Evolutionary conservation across 2,888 invertebrate species (phyloP).

Genomic region (Rhyacophila evoluta): DNA sequence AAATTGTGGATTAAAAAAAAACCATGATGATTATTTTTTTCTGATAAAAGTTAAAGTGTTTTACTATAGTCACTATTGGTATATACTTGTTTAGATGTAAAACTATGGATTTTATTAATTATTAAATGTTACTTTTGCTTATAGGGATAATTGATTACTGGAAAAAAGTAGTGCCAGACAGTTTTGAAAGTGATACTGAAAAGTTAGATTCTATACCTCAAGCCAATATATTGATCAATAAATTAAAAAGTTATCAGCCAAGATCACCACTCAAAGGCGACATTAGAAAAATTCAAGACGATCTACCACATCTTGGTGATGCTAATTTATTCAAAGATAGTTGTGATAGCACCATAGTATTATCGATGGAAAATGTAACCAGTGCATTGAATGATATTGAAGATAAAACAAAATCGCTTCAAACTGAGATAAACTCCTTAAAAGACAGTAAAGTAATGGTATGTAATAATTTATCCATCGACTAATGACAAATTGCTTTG

Average conservation of each 20-base stretch:
- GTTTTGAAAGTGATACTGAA: constrained; percentile 6
- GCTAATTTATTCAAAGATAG: constrained; percentile 27
- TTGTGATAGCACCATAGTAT: neutral
- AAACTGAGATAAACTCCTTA: neutral
- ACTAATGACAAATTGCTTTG: too few relatives aligned
- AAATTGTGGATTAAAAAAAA: too few relatives aligned
- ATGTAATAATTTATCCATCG: neutral
- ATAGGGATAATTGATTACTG: constrained; percentile 60
- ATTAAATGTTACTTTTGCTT: constrained; percentile 53
- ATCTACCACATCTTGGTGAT: neutral
- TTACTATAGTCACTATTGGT: too few relatives aligned
- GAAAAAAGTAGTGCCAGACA: constrained; percentile 48
- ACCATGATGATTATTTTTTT: too few relatives aligned
- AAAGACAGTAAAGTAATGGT: neutral
- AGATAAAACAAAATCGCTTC: constrained; percentile 31
- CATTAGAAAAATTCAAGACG: neutral
- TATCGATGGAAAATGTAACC: constrained; percentile 34
- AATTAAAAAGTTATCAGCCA: constrained; percentile 29
- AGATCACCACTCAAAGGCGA: constrained; percentile 7
- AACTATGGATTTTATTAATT: too few relatives aligned
- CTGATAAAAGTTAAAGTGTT: too few relatives aligned
- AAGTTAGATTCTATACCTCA: constrained; percentile 9
- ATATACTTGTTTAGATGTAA: too few relatives aligned
- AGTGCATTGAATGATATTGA: constrained; percentile 28
- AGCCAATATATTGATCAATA: constrained; percentile 50